phyloP scores from a whole-genome alignment of 2,113 vertebrate species.

The Hydrolagus affinis region DNA sequence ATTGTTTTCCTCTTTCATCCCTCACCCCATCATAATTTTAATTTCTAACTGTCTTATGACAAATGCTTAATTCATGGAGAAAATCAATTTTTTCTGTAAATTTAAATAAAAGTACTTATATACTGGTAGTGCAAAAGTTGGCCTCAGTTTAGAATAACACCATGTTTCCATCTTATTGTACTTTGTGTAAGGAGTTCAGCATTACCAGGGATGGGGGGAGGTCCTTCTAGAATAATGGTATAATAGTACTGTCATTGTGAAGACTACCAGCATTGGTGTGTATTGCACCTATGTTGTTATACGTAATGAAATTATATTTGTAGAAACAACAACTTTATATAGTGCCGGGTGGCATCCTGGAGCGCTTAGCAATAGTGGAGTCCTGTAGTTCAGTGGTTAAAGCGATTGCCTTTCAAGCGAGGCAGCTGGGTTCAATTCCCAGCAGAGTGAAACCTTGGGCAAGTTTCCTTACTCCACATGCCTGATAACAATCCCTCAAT shows the following conservation, averaged over 20 bases:
- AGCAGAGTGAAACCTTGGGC: too few species aligned
- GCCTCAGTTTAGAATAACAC: neutral
- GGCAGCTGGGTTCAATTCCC: too few species aligned
- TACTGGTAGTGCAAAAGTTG: neutral
- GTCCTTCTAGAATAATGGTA: too few species aligned
- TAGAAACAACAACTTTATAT: neutral
- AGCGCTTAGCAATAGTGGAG: too few species aligned
- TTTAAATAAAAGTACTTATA: neutral
- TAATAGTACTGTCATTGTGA: neutral
- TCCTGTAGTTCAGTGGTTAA: too few species aligned
- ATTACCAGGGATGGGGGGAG: too few species aligned
- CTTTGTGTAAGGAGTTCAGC: too few species aligned
- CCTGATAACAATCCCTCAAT: too few species aligned
- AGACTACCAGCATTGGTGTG: neutral
- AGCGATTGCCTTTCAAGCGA: too few species aligned
- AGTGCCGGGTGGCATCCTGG: too few species aligned
- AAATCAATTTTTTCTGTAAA: neutral
- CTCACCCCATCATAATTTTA: neutral
- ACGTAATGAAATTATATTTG: neutral
- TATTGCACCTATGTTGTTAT: neutral
- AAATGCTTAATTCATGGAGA: neutral
- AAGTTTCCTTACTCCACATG: too few species aligned
- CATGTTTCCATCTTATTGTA: neutral
- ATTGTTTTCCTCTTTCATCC: neutral
- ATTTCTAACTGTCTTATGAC: neutral